phyloP scores from a whole-genome alignment of 1,140 invertebrate genomes.

The Drosophila virilis region DNA sequence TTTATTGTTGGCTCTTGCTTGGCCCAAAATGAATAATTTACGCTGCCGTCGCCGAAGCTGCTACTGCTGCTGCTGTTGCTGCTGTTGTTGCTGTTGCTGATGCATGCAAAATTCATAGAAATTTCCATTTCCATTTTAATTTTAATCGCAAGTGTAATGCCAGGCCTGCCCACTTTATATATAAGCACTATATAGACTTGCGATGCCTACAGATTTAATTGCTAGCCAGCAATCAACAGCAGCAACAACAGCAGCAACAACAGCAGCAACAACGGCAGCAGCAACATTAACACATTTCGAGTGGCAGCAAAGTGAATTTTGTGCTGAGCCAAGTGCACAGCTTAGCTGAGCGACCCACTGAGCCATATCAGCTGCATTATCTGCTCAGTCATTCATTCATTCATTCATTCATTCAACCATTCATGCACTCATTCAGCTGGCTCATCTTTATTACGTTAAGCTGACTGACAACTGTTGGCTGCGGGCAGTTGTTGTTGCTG shows the following conservation, averaged over 20 bases:
- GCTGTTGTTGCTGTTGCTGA: slow-evolving; percentile 53
- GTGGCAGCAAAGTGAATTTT: slow-evolving; percentile 24
- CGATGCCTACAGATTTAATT: slow-evolving; percentile 67
- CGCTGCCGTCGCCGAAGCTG: slow-evolving; percentile 18
- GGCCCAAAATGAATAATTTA: slow-evolving; percentile 79
- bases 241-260: slow-evolving; percentile 7
- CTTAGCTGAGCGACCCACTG: slow-evolving; percentile 25
- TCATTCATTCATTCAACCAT: not conserved
- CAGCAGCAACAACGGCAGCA: not conserved
- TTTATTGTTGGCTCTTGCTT: slow-evolving; percentile 16
- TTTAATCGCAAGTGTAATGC: slow-evolving; percentile 62
- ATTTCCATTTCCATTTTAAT: slow-evolving; percentile 73
- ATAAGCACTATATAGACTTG: slow-evolving; percentile 17
- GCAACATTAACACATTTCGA: slow-evolving; percentile 24
- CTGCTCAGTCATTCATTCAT: slow-evolving; percentile 5
- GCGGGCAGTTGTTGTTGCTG: slow-evolving; percentile 25
- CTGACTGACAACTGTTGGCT: slow-evolving; percentile 30
- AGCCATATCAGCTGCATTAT: slow-evolving; percentile 45
- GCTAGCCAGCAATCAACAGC: slow-evolving; percentile 35
- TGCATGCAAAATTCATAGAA: slow-evolving; percentile 75
- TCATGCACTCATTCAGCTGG: slow-evolving; percentile 23
- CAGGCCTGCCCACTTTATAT: slow-evolving; percentile 32
- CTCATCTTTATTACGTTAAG: slow-evolving; percentile 20
- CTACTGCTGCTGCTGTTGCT: slow-evolving; percentile 13
- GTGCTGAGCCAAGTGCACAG: slow-evolving; percentile 26